Base-by-base conservation (phyloP, 1,140 invertebrate genomes). In the Argopecten irradians region DNA sequence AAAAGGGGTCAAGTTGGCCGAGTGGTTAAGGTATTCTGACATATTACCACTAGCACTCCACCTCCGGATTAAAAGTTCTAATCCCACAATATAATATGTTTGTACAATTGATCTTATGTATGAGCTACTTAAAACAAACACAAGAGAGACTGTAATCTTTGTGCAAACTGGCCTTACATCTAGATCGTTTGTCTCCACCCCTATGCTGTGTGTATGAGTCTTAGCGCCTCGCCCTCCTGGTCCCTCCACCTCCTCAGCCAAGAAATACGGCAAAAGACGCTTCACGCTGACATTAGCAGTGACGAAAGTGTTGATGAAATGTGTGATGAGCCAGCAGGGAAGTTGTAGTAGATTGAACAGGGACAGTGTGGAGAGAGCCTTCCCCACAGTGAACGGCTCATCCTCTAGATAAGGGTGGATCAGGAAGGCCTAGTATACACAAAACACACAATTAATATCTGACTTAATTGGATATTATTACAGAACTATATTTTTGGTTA, bases 311-410 rank as follows among this genome's bases (percentile, higher is more conserved):
- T 99, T 99, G 1, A 99, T 95, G 9, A 99, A 98, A 98, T 98
- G 99, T 0, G 99, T 98, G 95, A 99, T 98, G 0, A 98, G 97
- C 96, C 99, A 99, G 35, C 99, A 95, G 1, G 99, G 99, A 35
- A 97, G 96, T 90, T 99, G 98, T 33, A 99, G 96, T 97, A 99
- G 98, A 93, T 99, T 99, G 46, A 99, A 97, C 46, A 99, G 95
- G 0, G 99, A 98, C 86, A 99, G 97, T 89, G 97, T 97, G 0
- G 99, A 99, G 93, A 99, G 99, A 0, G 98, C 96, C 91, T 97
- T 97, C 13, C 97, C 96, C 85, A 97, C 96, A 86, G 97, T 97
- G 71, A 98, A 95, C 82, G 96, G 95, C 43, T 93, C 89, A 11
- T 94, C 91, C 88, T 95, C 95, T 19, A 96, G 88, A 86, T 93